Base-by-base conservation (phyloP, 2,888 invertebrate genomes). In the Podabrus alpinus region DNA sequence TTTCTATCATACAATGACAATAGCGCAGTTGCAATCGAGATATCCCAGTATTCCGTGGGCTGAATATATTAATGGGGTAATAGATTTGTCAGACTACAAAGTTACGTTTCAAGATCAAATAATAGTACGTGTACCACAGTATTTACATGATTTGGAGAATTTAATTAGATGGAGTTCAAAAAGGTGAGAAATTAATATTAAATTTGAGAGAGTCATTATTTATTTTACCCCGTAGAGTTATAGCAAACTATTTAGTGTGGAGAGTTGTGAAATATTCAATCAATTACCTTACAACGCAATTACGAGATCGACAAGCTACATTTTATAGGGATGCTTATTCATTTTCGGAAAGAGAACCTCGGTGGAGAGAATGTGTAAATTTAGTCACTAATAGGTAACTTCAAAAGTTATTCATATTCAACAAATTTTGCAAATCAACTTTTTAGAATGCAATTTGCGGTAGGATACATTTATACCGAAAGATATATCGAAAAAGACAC, bases 231-330 rank as follows among this genome's bases (percentile, higher is more conserved):
- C 82, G 10, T 83, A 91, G 94, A 77, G 88, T 90, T 5, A 89
- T 93, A 81, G 95, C 96, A 2, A 97, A 97, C 88, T 97, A 97
- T 84, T 92, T 95, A 82, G 91, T 96, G 91, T 97, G 97, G 96
- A 91, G 96, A 66, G 94, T 93, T 0, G 93, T 94, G 0, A 92
- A 92, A 0, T 92, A 93, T 9, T 92, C 94, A 0, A 90, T 94
- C n/a, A 92, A 92, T 9, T 96, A 94, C 85, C 88, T 97, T 77
- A 92, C 92, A 0, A 94, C 95, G 67, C 90, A 90, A 69, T 90
- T 95, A 75, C 90, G 95, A 2, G 91, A 93, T 66, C 88, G 94
- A 0, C 94, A 95, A 83, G 88, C 95, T 70, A 90, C 92, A 17
- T 96, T 94, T 86, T 92, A 92, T 69, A 93, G 94, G 0, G 92